Percentiles rank a stretch among this genome's conserved stretches.
Conservation (phyloP, 64 coral and sea anemone genomes). For the Exaiptasia diaphana region DNA sequence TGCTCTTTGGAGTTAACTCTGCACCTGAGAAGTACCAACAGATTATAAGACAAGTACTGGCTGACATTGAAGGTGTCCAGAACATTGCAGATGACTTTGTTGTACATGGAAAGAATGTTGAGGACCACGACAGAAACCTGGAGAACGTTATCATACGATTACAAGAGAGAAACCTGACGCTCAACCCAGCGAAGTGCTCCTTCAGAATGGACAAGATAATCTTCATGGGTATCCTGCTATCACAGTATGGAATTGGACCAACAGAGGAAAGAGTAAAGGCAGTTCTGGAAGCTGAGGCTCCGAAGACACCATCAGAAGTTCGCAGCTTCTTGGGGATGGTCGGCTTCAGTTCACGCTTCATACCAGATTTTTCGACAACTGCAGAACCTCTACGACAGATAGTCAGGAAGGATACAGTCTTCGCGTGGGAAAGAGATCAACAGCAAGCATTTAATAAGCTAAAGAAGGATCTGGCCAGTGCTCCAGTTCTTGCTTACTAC, state of each 20-base stretch:
- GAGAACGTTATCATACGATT: background rate
- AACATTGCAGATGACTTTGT: conserved; percentile 37
- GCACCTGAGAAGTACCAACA: conserved; percentile 30
- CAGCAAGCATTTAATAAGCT: background rate
- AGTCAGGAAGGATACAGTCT: background rate
- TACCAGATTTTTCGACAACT: background rate
- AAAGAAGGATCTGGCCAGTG: background rate
- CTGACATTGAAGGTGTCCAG: background rate
- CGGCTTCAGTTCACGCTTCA: background rate
- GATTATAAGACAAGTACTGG: conserved; percentile 5
- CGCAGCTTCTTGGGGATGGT: conserved; percentile 1
- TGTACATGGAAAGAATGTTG: background rate
- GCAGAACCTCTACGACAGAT: conserved; percentile 8
- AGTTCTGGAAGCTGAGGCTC: background rate
- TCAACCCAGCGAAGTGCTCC: conserved; percentile 7
- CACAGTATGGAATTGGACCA: background rate
- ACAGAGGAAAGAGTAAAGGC: conserved; percentile 1
- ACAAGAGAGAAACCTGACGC: conserved; percentile 26
- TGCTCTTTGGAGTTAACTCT: conserved; percentile 39
- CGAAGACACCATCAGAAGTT: background rate
- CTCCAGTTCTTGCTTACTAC: background rate
- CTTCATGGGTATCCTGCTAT: conserved; percentile 12
- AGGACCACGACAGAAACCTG: conserved; percentile 33
- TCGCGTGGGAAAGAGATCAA: background rate
- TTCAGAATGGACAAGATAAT: background rate